These are phyloP conservation scores for Vollenhovia emeryi DNA, from an alignment of 1,140 invertebrate species.

Conservation along the genomic window DNA sequence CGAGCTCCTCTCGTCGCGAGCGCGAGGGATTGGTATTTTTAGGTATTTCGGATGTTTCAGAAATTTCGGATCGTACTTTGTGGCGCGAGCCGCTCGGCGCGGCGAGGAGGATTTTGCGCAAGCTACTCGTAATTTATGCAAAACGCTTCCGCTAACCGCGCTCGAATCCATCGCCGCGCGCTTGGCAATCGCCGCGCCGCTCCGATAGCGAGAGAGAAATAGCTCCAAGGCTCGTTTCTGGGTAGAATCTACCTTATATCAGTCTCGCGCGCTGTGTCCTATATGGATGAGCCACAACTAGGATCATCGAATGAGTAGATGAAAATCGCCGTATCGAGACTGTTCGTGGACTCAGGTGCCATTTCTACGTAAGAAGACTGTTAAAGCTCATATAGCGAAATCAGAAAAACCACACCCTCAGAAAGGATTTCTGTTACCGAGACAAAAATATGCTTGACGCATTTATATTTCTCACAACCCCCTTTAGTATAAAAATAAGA, in stretches of 20 bases:
- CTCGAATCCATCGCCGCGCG: not conserved
- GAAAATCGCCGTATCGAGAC: no score
- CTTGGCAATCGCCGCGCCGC: not conserved
- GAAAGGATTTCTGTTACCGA: no score
- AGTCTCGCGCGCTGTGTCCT: not conserved
- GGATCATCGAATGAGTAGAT: no score
- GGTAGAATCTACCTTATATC: not conserved
- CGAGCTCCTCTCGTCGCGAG: not conserved
- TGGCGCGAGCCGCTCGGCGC: not conserved
- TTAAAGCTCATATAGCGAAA: no score
- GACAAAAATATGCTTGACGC: no score
- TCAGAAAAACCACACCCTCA: no score
- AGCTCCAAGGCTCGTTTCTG: not conserved
- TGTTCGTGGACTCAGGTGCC: no score
- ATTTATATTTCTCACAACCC: no score
- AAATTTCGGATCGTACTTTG: slow-evolving; percentile 28
- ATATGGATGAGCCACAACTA: no score
- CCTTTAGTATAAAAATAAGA: no score
- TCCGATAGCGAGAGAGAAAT: slow-evolving; percentile 1
- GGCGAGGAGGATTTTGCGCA: slow-evolving; percentile 4
- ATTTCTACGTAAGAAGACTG: no score
- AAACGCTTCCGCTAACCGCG: not conserved
- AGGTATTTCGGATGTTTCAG: slow-evolving; percentile 13
- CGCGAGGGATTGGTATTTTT: slow-evolving; percentile 34
- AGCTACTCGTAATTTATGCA: slow-evolving; percentile 27